phyloP scores from a whole-genome alignment of 2,113 vertebrate species.

The Nesospiza acunhae region DNA sequence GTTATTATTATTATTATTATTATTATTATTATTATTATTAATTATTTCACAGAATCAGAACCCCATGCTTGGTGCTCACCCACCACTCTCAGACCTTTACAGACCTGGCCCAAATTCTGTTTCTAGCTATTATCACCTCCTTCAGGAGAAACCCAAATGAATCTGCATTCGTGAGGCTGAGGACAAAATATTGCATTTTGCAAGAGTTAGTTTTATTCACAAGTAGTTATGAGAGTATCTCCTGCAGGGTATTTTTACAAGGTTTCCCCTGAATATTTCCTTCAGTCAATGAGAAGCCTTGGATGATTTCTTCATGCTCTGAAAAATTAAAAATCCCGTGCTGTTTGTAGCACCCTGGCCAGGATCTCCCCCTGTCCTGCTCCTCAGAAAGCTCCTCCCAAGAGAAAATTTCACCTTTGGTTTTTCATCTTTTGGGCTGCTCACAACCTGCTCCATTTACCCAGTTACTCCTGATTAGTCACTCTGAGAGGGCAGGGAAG shows the following conservation, averaged over 20 bases:
- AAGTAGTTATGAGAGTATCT: accelerated
- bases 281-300: not conserved
- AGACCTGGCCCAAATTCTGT: not conserved
- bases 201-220: not conserved
- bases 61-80: not conserved
- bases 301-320: not conserved
- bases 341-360: not conserved
- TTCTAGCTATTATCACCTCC: not conserved
- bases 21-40: no score
- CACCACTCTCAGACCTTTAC: not conserved
- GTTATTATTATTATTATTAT: not conserved
- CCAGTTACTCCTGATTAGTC: not conserved
- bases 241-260: not conserved
- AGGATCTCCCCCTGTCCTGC: not conserved
- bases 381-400: not conserved
- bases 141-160: not conserved
- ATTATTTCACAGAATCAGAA: not conserved
- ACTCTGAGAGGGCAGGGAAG: not conserved
- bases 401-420: not conserved
- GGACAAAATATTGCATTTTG: not conserved
- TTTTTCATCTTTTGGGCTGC: not conserved
- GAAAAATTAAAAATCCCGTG: not conserved
- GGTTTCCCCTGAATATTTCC: not conserved
- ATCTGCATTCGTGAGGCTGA: not conserved
- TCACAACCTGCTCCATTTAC: not conserved